Evolutionary conservation across 1,140 invertebrate genomes (phyloP).

Genomic region (Sitobion miscanthi): DNA sequence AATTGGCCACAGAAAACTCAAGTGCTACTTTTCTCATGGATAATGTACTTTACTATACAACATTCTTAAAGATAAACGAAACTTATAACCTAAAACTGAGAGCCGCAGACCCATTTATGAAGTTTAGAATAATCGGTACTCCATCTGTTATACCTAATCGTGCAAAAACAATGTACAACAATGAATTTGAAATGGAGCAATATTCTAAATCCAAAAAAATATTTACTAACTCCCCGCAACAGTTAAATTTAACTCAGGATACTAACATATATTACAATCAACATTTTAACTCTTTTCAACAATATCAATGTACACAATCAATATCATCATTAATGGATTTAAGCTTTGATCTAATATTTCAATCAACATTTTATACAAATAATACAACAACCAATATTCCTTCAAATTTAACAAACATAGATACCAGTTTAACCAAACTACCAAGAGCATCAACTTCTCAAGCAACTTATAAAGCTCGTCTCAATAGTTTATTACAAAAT

Average conservation of each 20-base stretch:
- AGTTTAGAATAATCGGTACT: not conserved
- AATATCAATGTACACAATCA: not conserved
- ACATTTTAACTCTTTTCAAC: constrained; percentile 5
- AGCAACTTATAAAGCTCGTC: not conserved
- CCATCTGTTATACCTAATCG: not conserved
- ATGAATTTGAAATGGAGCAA: not conserved
- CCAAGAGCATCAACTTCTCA: constrained; percentile 4
- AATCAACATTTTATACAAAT: not conserved
- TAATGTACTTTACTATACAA: constrained; percentile 13
- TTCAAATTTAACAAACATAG: not conserved
- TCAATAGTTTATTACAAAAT: not conserved
- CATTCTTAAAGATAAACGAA: constrained; percentile 8
- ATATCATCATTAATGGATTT: too few species aligned
- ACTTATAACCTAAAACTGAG: not conserved
- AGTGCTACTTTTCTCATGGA: not conserved
- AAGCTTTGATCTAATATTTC: not conserved
- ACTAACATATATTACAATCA: not conserved
- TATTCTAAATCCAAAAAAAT: not conserved
- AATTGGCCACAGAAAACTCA: not conserved
- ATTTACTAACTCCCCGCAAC: not conserved
- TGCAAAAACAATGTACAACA: not conserved
- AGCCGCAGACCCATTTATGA: constrained; percentile 14
- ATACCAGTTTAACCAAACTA: not conserved
- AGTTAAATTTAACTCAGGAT: not conserved
- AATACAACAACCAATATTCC: not conserved